Evolutionary conservation across 2,888 invertebrate genomes (phyloP).

Genomic region (Cotesia congregata): DNA sequence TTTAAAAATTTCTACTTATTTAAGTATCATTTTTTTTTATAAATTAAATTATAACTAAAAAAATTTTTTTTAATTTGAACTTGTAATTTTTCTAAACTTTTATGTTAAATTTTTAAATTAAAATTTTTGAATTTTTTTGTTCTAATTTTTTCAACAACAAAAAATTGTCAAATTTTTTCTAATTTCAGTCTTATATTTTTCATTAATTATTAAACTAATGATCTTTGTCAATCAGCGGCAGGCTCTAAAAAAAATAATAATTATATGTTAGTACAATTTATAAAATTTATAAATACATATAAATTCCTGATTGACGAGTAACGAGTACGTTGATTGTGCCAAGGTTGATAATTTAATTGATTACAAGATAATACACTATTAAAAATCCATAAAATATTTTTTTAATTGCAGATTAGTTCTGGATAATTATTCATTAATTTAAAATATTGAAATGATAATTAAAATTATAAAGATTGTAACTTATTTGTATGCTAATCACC

Average conservation of each 20-base stretch:
- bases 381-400: neutral
- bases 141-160: too few species aligned
- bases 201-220: too few species aligned
- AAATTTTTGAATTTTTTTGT: too few species aligned
- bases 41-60: too few species aligned
- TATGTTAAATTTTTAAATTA: too few species aligned
- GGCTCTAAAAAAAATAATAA: neutral
- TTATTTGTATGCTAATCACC: neutral
- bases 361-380: conserved; percentile 1
- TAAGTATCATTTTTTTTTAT: too few species aligned
- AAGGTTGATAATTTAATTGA: conserved; percentile 4
- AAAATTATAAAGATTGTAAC: neutral
- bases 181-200: too few species aligned
- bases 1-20: too few species aligned
- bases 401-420: neutral
- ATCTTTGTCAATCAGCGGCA: too few species aligned
- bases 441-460: neutral
- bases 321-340: neutral
- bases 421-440: neutral
- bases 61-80: too few species aligned
- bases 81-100: too few species aligned
- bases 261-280: conserved; percentile 42
- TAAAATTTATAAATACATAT: conserved; percentile 35
- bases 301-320: conserved; percentile 25
- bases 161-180: too few species aligned